These are phyloP conservation scores for Lacanobia oleracea DNA, from an alignment of 2,888 invertebrate species.

Conservation along the genomic window DNA sequence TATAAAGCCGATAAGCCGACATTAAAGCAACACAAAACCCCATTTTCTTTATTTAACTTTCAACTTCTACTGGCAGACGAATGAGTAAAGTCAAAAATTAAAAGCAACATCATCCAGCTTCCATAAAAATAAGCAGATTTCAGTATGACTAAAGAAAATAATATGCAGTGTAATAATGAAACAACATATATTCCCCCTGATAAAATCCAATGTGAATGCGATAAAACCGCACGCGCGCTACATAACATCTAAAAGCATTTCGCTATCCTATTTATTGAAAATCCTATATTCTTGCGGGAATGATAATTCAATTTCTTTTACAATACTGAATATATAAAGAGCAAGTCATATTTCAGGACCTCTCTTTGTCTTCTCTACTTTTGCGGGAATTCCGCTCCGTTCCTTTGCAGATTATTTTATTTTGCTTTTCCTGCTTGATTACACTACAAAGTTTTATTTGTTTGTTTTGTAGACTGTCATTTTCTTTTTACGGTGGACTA, in stretches of 20 bases:
- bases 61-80: conserved; percentile 14
- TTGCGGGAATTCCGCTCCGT: conserved; percentile 43
- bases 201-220: conserved; percentile 55
- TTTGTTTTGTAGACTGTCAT: conserved; percentile 49
- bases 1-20: conserved; percentile 29
- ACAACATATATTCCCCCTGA: conserved; percentile 50
- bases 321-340: conserved; percentile 62
- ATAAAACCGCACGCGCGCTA: conserved; percentile 59
- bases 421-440: conserved; percentile 58
- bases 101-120: conserved; percentile 36
- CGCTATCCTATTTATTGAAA: conserved; percentile 60
- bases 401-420: conserved; percentile 57
- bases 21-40: conserved; percentile 23
- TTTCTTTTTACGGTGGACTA: conserved; percentile 29
- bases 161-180: conserved; percentile 57
- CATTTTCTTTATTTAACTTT: conserved; percentile 42
- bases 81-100: conserved; percentile 36
- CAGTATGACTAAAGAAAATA: conserved; percentile 46
- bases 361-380: conserved; percentile 58
- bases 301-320: conserved; percentile 63
- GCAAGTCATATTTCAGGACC: conserved; percentile 61
- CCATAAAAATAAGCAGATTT: conserved; percentile 40
- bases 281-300: conserved; percentile 60
- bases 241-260: conserved; percentile 58
- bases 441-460: conserved; percentile 54